Percentiles rank a stretch among this genome's conserved stretches.
Evolutionary conservation across 2,113 vertebrate species (phyloP).

Genomic region (Diadophis punctatus): DNA sequence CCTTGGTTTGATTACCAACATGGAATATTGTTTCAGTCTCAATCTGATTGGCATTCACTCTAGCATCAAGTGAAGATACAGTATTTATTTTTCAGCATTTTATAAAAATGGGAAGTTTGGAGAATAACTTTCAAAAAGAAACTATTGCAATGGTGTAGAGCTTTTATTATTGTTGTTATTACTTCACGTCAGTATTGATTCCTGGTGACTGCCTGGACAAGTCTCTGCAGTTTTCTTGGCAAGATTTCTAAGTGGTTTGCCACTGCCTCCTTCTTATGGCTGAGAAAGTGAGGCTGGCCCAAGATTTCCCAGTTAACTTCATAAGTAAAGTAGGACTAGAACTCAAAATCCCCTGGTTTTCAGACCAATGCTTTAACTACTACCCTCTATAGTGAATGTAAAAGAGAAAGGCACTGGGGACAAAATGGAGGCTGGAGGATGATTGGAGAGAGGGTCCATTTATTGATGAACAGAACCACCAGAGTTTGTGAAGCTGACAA

Average conservation of each 20-base stretch:
- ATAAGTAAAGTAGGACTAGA: background rate
- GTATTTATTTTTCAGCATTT: background rate
- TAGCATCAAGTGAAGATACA: background rate
- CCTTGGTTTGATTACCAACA: background rate
- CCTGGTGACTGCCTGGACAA: background rate
- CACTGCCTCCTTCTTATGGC: background rate
- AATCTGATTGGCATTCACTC: background rate
- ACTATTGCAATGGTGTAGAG: background rate
- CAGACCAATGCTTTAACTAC: background rate
- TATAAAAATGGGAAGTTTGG: background rate
- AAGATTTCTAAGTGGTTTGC: background rate
- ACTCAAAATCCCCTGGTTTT: background rate
- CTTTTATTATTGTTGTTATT: background rate
- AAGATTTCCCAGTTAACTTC: background rate
- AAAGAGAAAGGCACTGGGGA: too few relatives aligned
- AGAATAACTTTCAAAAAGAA: background rate
- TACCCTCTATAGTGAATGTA: background rate
- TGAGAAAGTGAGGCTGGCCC: background rate
- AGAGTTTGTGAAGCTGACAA: too few relatives aligned
- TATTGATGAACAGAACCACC: too few relatives aligned
- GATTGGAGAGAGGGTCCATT: too few relatives aligned
- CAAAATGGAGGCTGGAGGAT: too few relatives aligned
- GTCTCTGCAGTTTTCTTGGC: background rate
- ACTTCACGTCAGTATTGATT: background rate
- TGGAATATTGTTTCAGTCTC: background rate